Base-by-base conservation (phyloP, 2,888 invertebrate genomes). In the Hylaea fasciaria region DNA sequence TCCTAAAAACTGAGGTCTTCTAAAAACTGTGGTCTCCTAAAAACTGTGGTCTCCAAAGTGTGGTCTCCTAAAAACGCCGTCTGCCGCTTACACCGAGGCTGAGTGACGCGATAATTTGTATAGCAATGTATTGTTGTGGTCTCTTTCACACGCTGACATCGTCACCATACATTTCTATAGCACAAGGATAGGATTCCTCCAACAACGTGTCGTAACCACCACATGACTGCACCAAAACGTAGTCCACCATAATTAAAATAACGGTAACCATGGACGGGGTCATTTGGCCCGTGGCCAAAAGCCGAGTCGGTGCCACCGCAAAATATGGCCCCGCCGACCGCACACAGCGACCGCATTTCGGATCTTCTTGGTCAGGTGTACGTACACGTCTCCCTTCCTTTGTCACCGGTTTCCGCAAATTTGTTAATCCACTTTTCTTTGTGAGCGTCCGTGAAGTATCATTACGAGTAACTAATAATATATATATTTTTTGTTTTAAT, bases 321-420 rank as follows among this genome's bases (percentile, higher is more conserved):
- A 61, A 61, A 56, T 61, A 61, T 61, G 48, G 56, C 47, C 55
- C 60, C 43, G 2, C 12, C 28, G 46, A 60, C 60, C 55, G 43
- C 60, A 51, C 29, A 51, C 45, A 51, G 55, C 32, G 17, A 48
- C 56, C 61, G 52, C 52, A 40, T 52, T 41, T 57, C 44, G 47
- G 56, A 40, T 32, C 60, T 50, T 55, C 16, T 22, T 37, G 43
- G 59, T 58, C 32, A 50, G 55, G 47, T 14, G 43, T 39, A 48
- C 55, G 41, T 16, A 50, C 40, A 40, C 12, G 35, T 54, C 59
- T 43, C 32, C 39, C 37, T 13, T 44, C 39, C 40, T 56, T 61
- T 61, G 54, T 58, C 48, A 43, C 17, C 29, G 13, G 22, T 28
- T 17, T 32, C 44, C 49, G 13, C 45, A 50, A 60, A 55, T 55